Conservation (phyloP, 2,888 invertebrate genomes). For the Pimpla rufipes region DNA sequence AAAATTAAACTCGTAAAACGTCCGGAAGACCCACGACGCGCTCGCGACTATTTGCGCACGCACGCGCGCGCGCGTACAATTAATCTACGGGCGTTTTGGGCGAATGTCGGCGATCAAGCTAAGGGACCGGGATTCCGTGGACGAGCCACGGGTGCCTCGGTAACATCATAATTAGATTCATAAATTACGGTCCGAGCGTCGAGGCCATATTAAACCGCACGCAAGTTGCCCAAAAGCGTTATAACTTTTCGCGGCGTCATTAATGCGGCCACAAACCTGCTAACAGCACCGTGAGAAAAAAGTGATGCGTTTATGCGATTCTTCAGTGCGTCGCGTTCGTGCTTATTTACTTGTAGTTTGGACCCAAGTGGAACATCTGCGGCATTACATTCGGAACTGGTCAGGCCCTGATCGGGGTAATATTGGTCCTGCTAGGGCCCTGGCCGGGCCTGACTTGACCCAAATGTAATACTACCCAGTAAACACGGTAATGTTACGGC, state of each 20-base stretch:
- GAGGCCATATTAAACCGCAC: slow-evolving; percentile 64
- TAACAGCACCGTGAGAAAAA: neutral
- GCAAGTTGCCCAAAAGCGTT: slow-evolving; percentile 50
- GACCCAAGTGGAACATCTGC: too few relatives aligned
- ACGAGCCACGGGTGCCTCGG: slow-evolving; percentile 35
- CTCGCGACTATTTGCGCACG: slow-evolving; percentile 69
- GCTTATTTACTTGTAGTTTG: neutral
- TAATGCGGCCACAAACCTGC: neutral
- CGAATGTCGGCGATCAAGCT: slow-evolving; percentile 38
- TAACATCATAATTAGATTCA: slow-evolving; percentile 78
- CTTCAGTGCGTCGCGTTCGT: neutral
- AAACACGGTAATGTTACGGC: too few relatives aligned
- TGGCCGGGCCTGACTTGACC: too few relatives aligned
- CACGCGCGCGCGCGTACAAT: slow-evolving; percentile 47
- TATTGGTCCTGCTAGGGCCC: too few relatives aligned
- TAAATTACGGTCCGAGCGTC: slow-evolving; percentile 75
- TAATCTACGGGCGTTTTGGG: slow-evolving; percentile 49
- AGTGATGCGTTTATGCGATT: neutral
- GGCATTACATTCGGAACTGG: too few relatives aligned
- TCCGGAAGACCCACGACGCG: slow-evolving; percentile 72
- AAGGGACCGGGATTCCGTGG: slow-evolving; percentile 55
- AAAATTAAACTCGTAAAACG: slow-evolving; percentile 84
- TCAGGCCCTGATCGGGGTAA: too few relatives aligned
- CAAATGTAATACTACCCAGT: too few relatives aligned
- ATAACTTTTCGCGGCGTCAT: slow-evolving; percentile 34